Evolutionary conservation across 2,888 invertebrate species (phyloP).

Genomic region (Oligia fasciuncula): DNA sequence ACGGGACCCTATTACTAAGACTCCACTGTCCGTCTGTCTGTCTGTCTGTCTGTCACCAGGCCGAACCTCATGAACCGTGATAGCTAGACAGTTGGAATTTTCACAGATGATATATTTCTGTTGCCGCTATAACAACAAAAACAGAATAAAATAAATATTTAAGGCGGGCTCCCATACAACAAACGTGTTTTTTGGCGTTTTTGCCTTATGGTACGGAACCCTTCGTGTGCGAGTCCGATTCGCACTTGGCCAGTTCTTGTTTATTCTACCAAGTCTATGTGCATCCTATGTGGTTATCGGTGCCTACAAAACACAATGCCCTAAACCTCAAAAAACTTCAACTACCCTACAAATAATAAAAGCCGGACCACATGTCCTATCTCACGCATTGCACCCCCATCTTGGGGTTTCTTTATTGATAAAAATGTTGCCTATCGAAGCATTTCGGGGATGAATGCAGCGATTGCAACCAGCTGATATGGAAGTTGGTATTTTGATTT

Average conservation of each 20-base stretch:
- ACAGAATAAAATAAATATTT: no score
- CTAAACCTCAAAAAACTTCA: slow-evolving; percentile 1
- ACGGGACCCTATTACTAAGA: no score
- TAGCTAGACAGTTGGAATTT: no score
- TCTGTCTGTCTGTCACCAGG: no score
- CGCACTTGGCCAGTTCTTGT: not conserved
- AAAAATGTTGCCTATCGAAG: slow-evolving; percentile 78
- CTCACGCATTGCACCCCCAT: slow-evolving; percentile 63
- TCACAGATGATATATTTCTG: no score
- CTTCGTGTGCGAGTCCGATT: no score
- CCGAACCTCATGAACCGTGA: no score
- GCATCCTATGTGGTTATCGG: not conserved
- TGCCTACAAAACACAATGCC: slow-evolving; percentile 7
- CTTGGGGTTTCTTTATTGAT: slow-evolving; percentile 74
- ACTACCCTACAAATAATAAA: slow-evolving; percentile 44
- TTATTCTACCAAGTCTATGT: not conserved
- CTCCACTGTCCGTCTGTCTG: no score
- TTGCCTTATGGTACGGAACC: no score
- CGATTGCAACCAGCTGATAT: slow-evolving; percentile 81
- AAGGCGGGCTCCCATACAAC: no score
- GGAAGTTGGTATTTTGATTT: slow-evolving; percentile 80
- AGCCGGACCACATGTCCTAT: slow-evolving; percentile 67
- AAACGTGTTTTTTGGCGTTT: no score
- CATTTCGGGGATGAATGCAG: slow-evolving; percentile 75
- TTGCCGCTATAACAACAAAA: no score